These are phyloP conservation scores for Agrenia bidenticulata DNA, from an alignment of 2,888 invertebrate genomes.

Conservation along the genomic window DNA sequence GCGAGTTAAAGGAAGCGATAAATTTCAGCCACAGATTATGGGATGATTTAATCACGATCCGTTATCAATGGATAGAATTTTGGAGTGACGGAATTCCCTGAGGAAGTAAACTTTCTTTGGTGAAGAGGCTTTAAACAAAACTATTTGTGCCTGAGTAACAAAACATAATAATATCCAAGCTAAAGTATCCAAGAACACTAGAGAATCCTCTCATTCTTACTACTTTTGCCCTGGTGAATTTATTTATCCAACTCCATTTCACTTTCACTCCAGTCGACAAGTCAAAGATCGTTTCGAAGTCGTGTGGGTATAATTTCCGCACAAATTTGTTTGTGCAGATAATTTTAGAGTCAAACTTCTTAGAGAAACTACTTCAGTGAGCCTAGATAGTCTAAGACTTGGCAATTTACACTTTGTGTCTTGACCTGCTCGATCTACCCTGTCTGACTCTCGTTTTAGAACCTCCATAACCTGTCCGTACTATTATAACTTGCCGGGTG, in stretches of 20 bases:
- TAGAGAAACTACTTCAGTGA: too few species aligned
- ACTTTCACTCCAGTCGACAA: constrained; percentile 15
- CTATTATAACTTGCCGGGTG: background rate
- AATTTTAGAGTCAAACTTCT: constrained; percentile 6
- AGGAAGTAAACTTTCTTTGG: background rate
- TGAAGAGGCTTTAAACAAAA: constrained; percentile 5
- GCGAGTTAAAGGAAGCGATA: background rate
- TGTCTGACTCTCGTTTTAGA: too few species aligned
- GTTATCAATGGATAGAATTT: constrained; percentile 8
- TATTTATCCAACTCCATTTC: constrained; percentile 9
- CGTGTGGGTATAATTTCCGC: constrained; percentile 9
- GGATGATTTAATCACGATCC: constrained; percentile 7
- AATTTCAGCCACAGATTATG: constrained; percentile 7
- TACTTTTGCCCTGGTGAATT: constrained; percentile 1
- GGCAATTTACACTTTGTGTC: too few species aligned
- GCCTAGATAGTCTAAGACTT: too few species aligned
- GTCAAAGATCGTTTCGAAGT: background rate
- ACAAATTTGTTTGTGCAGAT: constrained; percentile 18
- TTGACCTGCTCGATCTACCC: too few species aligned
- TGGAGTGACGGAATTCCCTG: constrained; percentile 3
- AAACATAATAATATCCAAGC: too few species aligned
- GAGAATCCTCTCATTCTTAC: background rate
- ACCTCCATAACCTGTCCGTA: background rate
- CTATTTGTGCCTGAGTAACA: background rate
- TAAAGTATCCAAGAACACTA: too few species aligned